Evolutionary conservation across 2,888 invertebrate genomes (phyloP), one percentile per base, ranked within the genome.

Genomic region (Kuschelorhynchus macadamiae): DNA sequence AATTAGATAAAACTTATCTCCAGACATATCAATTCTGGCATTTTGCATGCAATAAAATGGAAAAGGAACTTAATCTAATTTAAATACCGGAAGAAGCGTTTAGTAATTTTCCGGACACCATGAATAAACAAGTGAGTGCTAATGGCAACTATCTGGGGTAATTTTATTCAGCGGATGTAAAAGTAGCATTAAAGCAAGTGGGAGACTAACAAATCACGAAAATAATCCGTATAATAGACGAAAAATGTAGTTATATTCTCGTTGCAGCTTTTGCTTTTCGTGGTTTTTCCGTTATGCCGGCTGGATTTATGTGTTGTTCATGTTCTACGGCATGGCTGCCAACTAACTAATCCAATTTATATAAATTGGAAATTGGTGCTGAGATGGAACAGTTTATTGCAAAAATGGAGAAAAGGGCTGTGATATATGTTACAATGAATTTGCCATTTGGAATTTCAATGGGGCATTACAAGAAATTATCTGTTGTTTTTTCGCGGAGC

Each of bases 251-350:
- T 66, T 53, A 47, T 60, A 18, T 21, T 55, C 55, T 41, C 46
- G 16, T 32, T 57, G 46, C 42, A 60, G 53, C 46, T 64, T 63
- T 55, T 47, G 47, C 53, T 65, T 33, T 44, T 50, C 52, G 42
- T 33, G 57, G 57, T 55, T 63, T 55, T 55, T 41, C 30, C 39
- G 4, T 33, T 17, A n/a, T 17, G 17, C 36, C 21, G 12, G 7
- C 21, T 33, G 44, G 50, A 66, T 66, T 66, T 66, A 66, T 66
- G 44, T 66, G 60, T 53, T 60, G 36, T 60, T 59, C 60, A 42
- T 44, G 60, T 12, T 17, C 36, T 14, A 14, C 17, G 46, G 18
- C 32, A 18, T 30, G 16, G 18, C 12, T 36, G 65, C 52, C 50
- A 55, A 21, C 32, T 36, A 12, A 33, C 47, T 47, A 59, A 59